Conservation (phyloP, 2,888 invertebrate genomes). For the Brachylomia viminalis region DNA sequence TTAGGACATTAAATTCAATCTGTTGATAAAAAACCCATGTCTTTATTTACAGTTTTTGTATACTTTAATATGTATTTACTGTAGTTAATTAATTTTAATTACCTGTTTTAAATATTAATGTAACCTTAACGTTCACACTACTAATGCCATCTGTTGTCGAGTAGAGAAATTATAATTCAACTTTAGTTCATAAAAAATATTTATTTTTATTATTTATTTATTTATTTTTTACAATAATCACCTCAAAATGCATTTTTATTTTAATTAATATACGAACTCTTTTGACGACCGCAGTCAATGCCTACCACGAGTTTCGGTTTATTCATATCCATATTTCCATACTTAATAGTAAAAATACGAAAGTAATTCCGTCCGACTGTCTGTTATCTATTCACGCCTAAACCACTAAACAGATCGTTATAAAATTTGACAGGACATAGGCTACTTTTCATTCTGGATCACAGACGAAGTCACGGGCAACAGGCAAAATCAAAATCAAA, state of each 20-base stretch:
- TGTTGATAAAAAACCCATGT: no score
- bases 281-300: background rate
- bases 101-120: background rate
- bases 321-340: background rate
- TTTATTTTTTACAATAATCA: background rate
- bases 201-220: background rate
- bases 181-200: background rate
- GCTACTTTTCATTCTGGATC: background rate
- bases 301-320: background rate
- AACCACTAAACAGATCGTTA: background rate
- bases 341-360: background rate
- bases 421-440: background rate
- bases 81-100: no score
- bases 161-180: slow-evolving; percentile 23
- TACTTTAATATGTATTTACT: no score
- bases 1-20: no score
- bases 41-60: no score
- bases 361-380: background rate
- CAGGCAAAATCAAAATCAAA: no score
- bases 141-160: slow-evolving; percentile 52
- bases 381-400: background rate
- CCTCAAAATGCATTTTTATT: background rate
- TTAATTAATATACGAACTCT: background rate
- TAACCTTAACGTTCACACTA: no score
- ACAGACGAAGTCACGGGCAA: background rate